Conservation (phyloP, 1,140 invertebrate genomes). For the Atta texana region DNA sequence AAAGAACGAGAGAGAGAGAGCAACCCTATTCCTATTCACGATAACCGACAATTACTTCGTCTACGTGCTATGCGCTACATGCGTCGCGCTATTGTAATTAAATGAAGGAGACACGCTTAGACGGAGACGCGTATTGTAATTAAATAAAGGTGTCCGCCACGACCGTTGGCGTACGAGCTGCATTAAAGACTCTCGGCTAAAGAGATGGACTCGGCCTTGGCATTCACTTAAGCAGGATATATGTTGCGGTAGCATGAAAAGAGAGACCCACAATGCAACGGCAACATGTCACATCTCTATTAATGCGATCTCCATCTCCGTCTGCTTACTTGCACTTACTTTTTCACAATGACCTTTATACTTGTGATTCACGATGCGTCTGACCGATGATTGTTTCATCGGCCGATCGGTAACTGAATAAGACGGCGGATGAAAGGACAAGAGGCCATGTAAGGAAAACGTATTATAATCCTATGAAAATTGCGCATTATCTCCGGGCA, state of each 20-base stretch:
- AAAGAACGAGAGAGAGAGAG: slow-evolving; percentile 55
- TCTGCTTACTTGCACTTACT: slow-evolving; percentile 58
- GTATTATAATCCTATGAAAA: slow-evolving; percentile 21
- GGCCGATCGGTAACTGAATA: slow-evolving; percentile 49
- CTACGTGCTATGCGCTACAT: slow-evolving; percentile 67
- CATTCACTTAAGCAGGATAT: slow-evolving; percentile 45
- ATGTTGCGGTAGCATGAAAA: slow-evolving; percentile 55
- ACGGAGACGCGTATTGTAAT: slow-evolving; percentile 60
- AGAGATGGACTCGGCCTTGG: slow-evolving; percentile 46
- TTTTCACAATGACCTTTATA: slow-evolving; percentile 57
- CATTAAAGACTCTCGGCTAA: slow-evolving; percentile 51
- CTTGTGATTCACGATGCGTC: slow-evolving; percentile 36
- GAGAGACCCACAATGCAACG: slow-evolving; percentile 43
- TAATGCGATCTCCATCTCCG: slow-evolving; percentile 48
- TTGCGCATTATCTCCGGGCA: background rate
- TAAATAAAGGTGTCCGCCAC: slow-evolving; percentile 62
- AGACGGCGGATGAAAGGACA: slow-evolving; percentile 19
- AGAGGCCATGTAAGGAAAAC: slow-evolving; percentile 22
- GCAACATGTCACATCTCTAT: slow-evolving; percentile 62
- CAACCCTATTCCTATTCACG: slow-evolving; percentile 74
- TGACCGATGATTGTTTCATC: slow-evolving; percentile 51
- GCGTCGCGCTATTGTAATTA: slow-evolving; percentile 81
- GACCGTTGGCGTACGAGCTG: slow-evolving; percentile 66
- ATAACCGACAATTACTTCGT: slow-evolving; percentile 83
- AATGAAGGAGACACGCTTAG: slow-evolving; percentile 78